Base-by-base conservation (phyloP, 2,113 vertebrate genomes). In the Neogobius melanostomus region DNA sequence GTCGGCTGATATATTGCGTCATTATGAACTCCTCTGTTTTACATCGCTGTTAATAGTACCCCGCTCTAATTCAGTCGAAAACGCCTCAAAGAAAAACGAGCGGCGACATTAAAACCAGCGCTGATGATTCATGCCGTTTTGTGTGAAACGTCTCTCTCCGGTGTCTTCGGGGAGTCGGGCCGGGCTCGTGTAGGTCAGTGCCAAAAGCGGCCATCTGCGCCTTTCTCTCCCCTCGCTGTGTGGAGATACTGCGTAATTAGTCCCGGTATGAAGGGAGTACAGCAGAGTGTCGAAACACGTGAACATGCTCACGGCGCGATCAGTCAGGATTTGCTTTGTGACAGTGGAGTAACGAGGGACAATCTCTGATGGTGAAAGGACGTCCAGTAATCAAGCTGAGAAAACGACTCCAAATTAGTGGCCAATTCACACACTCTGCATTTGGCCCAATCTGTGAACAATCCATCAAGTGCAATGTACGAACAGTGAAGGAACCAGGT, bases 121-220 rank as follows among this genome's bases (percentile, higher is more conserved):
- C 63, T 72, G 68, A 57, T 48, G 47, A 80, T 72, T 71, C 61
- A 45, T 51, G 70, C 68, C 45, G 59, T 71, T 77, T 59, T 54
- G 73, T 73, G 69, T 67, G 66, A 80, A 78, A 78, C 74, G 15
- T 11, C 48, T 64, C 71, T 65, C 28, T 15, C 52, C 56, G 45
- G 9, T 50, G 64, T 77, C 62, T 73, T 81, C 56, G 72, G 80
- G 75, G 76, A 66, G 72, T 53, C 61, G 42, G 48, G 45, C 74
- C 76, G 66, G 50, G 9, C 70, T 70, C 56, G 11, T 82, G 66
- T 85, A 76, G 85, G 85, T 82, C 85, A 82, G 11, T 64, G 69
- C 66, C 75, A 60, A 71, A 52, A 78, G 71, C 72, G 80, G 64
- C 75, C 75, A 82, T 79, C 80, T 82, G 76, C 51, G 64, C 54